These are phyloP conservation scores for Platichthys flesus DNA, from an alignment of 2,113 vertebrate genomes.

Conservation along the genomic window DNA sequence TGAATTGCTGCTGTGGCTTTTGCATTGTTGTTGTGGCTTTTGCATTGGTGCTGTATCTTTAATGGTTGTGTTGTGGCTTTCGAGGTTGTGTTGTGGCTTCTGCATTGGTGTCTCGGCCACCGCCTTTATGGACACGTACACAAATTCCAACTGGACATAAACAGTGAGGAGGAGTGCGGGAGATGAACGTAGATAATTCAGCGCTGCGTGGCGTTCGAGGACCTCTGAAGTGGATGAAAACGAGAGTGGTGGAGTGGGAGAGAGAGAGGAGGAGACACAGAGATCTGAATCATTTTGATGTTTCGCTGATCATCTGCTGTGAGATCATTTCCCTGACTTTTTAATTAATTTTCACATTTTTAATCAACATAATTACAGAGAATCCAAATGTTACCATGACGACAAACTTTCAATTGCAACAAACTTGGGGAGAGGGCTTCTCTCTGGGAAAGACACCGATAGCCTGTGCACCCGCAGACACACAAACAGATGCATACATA, in stretches of 20 bases:
- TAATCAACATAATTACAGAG: slow-evolving; percentile 74
- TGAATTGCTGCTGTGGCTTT: too few relatives aligned
- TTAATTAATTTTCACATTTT: slow-evolving; percentile 79
- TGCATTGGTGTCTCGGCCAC: too few relatives aligned
- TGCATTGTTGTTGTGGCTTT: too few relatives aligned
- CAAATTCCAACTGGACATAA: neutral
- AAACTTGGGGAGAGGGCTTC: slow-evolving; percentile 38
- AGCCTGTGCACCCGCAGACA: slow-evolving; percentile 25
- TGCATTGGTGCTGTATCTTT: too few relatives aligned
- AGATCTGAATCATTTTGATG: slow-evolving; percentile 71
- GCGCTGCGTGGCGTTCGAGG: slow-evolving; percentile 38
- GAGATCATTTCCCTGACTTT: slow-evolving; percentile 74
- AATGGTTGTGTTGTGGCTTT: too few relatives aligned
- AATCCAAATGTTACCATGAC: slow-evolving; percentile 64
- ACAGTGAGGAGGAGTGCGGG: neutral
- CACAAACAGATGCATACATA: slow-evolving; percentile 34
- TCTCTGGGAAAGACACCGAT: slow-evolving; percentile 26
- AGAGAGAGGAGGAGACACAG: slow-evolving; percentile 17
- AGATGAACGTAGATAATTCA: slow-evolving; percentile 50
- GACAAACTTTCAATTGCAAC: slow-evolving; percentile 67
- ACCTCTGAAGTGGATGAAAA: slow-evolving; percentile 37
- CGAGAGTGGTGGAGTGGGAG: slow-evolving; percentile 3
- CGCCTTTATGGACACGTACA: neutral
- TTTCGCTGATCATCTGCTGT: slow-evolving; percentile 73
- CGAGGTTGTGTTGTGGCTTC: too few relatives aligned